phyloP scores from a whole-genome alignment of 2,888 invertebrate genomes.

The Mellilla xanthometata region DNA sequence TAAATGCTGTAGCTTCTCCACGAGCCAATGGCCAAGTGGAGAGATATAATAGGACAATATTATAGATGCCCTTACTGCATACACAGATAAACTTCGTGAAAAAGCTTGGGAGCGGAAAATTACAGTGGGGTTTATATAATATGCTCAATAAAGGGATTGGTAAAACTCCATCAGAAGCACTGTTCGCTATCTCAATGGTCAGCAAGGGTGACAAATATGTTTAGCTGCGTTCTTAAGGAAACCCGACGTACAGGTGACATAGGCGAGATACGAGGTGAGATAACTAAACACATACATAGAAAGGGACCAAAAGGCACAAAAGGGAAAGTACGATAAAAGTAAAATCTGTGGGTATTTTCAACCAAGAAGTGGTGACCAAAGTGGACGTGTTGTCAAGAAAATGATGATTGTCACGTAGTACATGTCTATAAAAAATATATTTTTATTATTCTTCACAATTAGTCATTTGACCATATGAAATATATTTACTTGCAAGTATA shows the following conservation, averaged over 20 bases:
- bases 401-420: too few relatives aligned
- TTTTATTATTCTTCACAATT: too few relatives aligned
- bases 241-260: not conserved
- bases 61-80: not conserved
- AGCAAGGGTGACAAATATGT: not conserved
- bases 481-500: too few relatives aligned
- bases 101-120: not conserved
- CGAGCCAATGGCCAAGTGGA: slow-evolving; percentile 2
- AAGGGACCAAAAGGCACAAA: not conserved
- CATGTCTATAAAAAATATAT: too few relatives aligned
- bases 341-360: not conserved
- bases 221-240: not conserved
- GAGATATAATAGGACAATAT: not conserved
- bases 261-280: not conserved
- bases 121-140: not conserved
- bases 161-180: slow-evolving; percentile 1
- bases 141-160: not conserved
- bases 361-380: too few relatives aligned
- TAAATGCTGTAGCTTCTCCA: slow-evolving; percentile 16
- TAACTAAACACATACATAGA: not conserved
- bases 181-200: not conserved
- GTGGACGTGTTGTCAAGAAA: too few relatives aligned
- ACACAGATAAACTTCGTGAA: not conserved
- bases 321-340: not conserved
- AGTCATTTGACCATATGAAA: too few relatives aligned